Evolutionary conservation across 2,113 vertebrate species (phyloP), one percentile per base, ranked within the genome.

Genomic region (Hylia prasina): DNA sequence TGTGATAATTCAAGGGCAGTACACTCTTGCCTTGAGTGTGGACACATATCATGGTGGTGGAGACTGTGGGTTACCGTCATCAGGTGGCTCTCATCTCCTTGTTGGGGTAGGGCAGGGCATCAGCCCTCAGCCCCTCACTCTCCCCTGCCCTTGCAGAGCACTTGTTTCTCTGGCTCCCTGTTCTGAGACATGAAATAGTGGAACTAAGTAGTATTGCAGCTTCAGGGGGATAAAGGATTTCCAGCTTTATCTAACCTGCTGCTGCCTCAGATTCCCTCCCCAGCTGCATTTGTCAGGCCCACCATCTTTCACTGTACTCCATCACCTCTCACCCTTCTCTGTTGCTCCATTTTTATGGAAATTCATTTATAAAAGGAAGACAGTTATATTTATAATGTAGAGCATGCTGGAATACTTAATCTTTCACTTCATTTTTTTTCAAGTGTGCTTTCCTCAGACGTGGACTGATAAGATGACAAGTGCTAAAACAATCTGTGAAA

Each of bases 361-460:
- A 96, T 82, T 89, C 51, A 79, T 96, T 96, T 94, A 87, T 91
- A 94, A 97, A 97, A 96, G 82, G 84, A 95, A 96, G 90, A 92
- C 93, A 94, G 89, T 93, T 91, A 64, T 94, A 97, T 95, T 95
- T 97, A 92, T 97, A 97, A 97, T 89, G 39, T 92, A 81, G 69
- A 89, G 40, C 45, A 40, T 94, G 75, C 93, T 68, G 66, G 70
- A 97, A 89, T 96, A 81, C 82, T 97, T 97, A 90, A 95, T 97
- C 95, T 97, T 94, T 96, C 87, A 72, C 88, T 96, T 82, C 33
- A 79, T 95, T 96, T 96, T 97, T 78, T 96, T 96, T 84, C 82
- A 90, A 87, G 82, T 78, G 27, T 86, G 90, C 72, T 76, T 76
- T 92, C 69, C 82, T 94, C 78, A 92, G 89, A 94, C 44, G 13